These are phyloP conservation scores for Ophraella communa DNA, from an alignment of 2,888 invertebrate species.

Conservation along the genomic window DNA sequence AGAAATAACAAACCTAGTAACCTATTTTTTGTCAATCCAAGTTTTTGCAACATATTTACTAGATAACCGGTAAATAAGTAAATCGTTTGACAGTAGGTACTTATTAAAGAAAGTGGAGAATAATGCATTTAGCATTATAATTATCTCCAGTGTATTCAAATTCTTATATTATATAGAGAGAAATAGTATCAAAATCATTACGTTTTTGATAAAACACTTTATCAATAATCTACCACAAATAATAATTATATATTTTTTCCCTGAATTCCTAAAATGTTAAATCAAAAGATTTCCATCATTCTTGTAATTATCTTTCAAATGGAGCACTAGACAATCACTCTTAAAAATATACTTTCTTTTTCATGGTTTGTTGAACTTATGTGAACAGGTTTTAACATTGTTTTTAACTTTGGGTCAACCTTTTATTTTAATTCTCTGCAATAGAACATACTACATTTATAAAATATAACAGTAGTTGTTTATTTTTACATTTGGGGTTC, in stretches of 20 bases:
- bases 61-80: not conserved
- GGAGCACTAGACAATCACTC: not conserved
- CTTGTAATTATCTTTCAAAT: not conserved
- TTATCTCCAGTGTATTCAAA: too few relatives aligned
- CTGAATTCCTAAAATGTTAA: not conserved
- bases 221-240: not conserved
- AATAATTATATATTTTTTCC: not conserved
- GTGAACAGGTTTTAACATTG: not conserved
- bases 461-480: too few relatives aligned
- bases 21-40: not conserved
- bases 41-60: not conserved
- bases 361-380: conserved; percentile 5
- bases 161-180: not conserved
- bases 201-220: not conserved
- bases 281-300: not conserved
- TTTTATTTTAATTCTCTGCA: not conserved
- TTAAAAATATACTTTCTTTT: not conserved
- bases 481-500: too few relatives aligned
- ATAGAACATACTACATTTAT: not conserved
- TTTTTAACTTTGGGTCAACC: not conserved
- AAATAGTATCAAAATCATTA: not conserved
- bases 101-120: too few relatives aligned
- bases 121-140: too few relatives aligned
- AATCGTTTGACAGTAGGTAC: too few relatives aligned
- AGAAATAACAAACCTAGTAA: not conserved